Base-by-base conservation (phyloP, 2,113 vertebrate species). In the Cyprinodon tularosa region DNA sequence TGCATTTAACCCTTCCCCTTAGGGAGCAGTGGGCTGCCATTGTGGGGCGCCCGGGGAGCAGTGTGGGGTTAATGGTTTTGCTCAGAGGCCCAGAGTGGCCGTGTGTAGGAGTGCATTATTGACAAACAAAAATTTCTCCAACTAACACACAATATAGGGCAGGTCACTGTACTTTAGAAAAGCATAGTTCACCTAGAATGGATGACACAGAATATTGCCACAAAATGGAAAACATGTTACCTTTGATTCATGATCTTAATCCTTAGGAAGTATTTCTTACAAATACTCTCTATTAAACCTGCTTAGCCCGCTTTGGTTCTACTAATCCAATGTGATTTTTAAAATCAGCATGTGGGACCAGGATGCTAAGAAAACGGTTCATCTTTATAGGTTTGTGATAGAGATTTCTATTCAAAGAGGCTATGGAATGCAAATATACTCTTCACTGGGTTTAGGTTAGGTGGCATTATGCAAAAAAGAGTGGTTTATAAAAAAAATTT, bases 401-500 rank as follows among this genome's bases (percentile, higher is more conserved):
- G 29, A 29, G 29, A 29, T 29, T 29, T 29, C 29, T 29, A 29
- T 29, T 29, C 29, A 29, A 29, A 29, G 29, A 29, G 29, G 29
- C 29, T 29, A 29, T 29, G 29, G 9, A 57, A 57, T 15, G 20
- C 17, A 57, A 57, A 15, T 57, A 17, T 57, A n/a, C 20, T 57
- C 7, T 9, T n/a, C 20, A n/a, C 10, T 20, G 10, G 5, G 50
- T 1, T 57, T 57, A 57, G 62, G 40, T 12, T 57, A 68, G 20
- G 37, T 57, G 65, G 12, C 39, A 39, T 66, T 29, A 83, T 76
- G 80, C 71, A 87, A 75, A 88, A 83, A 37, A 80, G 29, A 77
- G 71, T 71, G 80, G 66, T 77, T 82, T 78, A 57, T 63, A 29
- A 22, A 0, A 29, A 45, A 20, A 66, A 72, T 53, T 66, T 93